Evolutionary conservation across 2,113 vertebrate genomes (phyloP), one percentile per base, ranked within the genome.

Genomic region (Corynorhinus townsendii): DNA sequence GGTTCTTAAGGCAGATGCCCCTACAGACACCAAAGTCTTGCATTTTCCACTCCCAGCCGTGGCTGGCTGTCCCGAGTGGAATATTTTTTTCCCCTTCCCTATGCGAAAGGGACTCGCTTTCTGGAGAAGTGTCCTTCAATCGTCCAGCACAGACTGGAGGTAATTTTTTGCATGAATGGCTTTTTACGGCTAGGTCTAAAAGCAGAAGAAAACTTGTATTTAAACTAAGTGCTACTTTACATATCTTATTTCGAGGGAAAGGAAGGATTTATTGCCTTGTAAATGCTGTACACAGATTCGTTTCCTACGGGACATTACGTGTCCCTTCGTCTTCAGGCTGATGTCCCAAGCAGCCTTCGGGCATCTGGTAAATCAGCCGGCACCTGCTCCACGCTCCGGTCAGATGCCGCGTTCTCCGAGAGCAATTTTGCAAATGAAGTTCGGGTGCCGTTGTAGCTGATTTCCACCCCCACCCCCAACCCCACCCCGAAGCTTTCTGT

Each of bases 131-230:
- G 95, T 97, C 97, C 97, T 98, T 98, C 97, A 98, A 95, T 96
- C 96, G 97, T 98, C 97, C 96, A 98, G 96, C 95, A 96, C 97
- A 98, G 97, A 95, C 97, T 94, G 97, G 96, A 98, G 87, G 95
- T 97, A 98, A 98, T 98, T 98, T 98, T 98, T 98, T 98, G 98
- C 98, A 98, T 98, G 98, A 98, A 75, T 95, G 97, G 96, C 98
- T 98, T 98, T 85, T 2, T 96, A 98, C 93, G 97, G 97, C 97
- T 98, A 97, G 95, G 96, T 96, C 97, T 98, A 97, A 97, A 97
- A 97, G 86, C 87, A 97, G 97, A 98, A 97, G 19, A 96, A 96
- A 98, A 97, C 86, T 90, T 95, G 71, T 97, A 97, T 98, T 98
- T 97, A 96, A 97, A 97, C 77, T 24, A 98, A 98, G 94, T 98